Conservation (phyloP, 2,113 vertebrate species). For the Platichthys stellatus region DNA sequence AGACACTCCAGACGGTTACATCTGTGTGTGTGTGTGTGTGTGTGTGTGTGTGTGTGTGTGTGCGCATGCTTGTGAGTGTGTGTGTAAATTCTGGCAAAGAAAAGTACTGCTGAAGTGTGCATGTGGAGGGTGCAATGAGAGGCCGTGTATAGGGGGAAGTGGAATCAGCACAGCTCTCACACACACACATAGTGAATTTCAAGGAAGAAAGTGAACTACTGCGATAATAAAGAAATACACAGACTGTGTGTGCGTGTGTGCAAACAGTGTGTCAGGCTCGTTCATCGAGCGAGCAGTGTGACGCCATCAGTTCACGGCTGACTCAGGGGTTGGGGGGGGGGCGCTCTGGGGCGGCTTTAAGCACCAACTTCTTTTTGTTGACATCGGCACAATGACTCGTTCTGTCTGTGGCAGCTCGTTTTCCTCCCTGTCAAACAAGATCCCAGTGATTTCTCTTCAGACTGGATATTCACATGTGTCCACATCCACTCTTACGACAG, state of each 20-base stretch:
- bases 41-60: no score
- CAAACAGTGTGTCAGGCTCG: conserved; percentile 27
- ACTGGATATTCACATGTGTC: conserved; percentile 13
- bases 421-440: conserved; percentile 56
- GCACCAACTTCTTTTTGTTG: conserved; percentile 52
- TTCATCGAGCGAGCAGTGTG: conserved; percentile 41
- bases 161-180: background rate
- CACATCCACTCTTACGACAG: conserved; percentile 3
- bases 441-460: conserved; percentile 29
- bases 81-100: no score
- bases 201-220: no score
- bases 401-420: conserved; percentile 45
- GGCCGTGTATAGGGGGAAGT: background rate
- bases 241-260: background rate
- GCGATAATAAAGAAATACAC: background rate
- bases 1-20: no score
- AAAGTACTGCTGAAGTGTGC: no score
- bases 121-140: no score
- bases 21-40: no score
- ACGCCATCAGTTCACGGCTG: conserved; percentile 40
- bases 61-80: no score
- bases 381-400: conserved; percentile 18
- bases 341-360: conserved; percentile 44
- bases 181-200: no score
- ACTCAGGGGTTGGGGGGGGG: conserved; percentile 39